Evolutionary conservation across 2,888 invertebrate species (phyloP).

Genomic region (Thysanoteuthis rhombus): DNA sequence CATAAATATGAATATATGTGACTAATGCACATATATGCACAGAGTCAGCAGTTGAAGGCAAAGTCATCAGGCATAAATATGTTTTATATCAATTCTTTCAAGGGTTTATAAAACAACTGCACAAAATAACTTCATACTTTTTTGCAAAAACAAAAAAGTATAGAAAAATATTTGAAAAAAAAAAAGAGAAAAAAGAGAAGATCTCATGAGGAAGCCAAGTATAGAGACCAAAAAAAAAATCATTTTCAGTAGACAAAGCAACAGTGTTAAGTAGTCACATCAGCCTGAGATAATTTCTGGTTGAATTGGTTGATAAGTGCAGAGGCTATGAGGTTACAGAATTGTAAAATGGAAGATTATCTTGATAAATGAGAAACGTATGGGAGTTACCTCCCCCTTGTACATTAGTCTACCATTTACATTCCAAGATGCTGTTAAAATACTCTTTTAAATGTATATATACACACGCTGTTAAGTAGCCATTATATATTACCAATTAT

Average conservation of each 20-base stretch:
- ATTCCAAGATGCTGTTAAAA: not conserved
- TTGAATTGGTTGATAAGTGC: not conserved
- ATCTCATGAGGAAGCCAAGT: not conserved
- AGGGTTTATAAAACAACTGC: not conserved
- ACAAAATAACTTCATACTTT: not conserved
- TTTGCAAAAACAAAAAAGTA: not conserved
- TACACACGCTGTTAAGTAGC: too few relatives aligned
- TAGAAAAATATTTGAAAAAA: too few relatives aligned
- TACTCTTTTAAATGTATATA: too few relatives aligned
- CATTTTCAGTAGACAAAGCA: not conserved
- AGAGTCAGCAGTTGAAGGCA: not conserved
- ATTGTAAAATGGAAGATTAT: not conserved
- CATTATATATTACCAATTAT: too few relatives aligned
- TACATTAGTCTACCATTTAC: not conserved
- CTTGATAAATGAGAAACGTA: not conserved
- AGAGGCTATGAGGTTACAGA: too few relatives aligned
- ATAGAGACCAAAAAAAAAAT: not conserved
- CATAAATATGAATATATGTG: too few relatives aligned
- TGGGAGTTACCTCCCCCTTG: not conserved
- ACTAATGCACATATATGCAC: not conserved
- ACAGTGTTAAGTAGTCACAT: not conserved
- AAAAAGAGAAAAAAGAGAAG: too few relatives aligned
- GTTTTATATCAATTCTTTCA: not conserved
- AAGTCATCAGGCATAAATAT: not conserved
- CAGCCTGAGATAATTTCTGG: not conserved